phyloP scores from a whole-genome alignment of 2,113 vertebrate genomes.

The Nicator chloris region DNA sequence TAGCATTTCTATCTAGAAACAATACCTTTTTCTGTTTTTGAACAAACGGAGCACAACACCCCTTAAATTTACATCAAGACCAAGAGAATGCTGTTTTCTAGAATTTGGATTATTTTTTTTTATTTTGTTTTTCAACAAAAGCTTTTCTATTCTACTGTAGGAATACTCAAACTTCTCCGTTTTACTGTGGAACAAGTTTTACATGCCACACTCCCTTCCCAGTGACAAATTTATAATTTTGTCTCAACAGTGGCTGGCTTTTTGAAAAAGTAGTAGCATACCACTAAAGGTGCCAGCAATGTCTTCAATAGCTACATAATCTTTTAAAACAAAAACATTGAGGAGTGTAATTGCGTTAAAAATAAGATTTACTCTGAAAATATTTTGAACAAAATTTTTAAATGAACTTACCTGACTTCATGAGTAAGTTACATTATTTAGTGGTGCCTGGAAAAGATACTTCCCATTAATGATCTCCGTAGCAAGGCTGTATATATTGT shows the following conservation, averaged over 20 bases:
- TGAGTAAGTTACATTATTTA: not conserved
- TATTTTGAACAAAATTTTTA: not conserved
- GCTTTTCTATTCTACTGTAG: not conserved
- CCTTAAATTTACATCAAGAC: not conserved
- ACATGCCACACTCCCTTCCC: not conserved
- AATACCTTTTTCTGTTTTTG: not conserved
- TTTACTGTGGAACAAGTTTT: not conserved
- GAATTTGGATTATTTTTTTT: not conserved
- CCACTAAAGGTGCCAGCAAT: not conserved
- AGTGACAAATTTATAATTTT: not conserved
- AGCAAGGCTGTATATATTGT: not conserved
- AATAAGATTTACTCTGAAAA: not conserved
- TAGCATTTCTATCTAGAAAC: not conserved
- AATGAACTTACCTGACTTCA: not conserved
- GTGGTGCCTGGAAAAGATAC: not conserved
- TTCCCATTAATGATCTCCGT: not conserved
- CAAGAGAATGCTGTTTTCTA: not conserved
- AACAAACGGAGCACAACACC: not conserved
- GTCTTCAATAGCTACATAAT: not conserved
- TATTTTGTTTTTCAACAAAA: not conserved
- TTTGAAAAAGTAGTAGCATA: not conserved
- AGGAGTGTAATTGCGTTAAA: not conserved
- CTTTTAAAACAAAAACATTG: not conserved
- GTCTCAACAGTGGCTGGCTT: not conserved
- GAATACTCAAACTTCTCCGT: not conserved